Conservation (phyloP, 2,113 vertebrate genomes). For the Astur gentilis region DNA sequence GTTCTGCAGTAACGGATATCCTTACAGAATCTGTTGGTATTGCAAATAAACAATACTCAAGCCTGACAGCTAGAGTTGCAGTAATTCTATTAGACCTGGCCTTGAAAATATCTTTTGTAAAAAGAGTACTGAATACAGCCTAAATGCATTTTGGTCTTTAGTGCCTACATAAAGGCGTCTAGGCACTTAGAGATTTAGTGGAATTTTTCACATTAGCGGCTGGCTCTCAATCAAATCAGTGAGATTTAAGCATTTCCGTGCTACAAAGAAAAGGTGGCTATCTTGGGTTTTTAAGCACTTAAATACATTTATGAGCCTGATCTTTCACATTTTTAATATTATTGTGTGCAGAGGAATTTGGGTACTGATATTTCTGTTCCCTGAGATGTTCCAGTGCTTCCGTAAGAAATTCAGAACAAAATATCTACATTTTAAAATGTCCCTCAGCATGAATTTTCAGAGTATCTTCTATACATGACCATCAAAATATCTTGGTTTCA, state of each 20-base stretch:
- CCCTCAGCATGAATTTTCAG: neutral
- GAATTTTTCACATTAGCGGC: neutral
- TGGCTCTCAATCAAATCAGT: neutral
- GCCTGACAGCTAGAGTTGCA: neutral
- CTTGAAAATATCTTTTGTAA: neutral
- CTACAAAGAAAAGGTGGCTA: neutral
- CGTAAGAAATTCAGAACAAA: neutral
- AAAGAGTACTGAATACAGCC: neutral
- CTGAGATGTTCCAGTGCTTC: neutral
- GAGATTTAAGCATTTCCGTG: neutral
- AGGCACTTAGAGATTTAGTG: neutral
- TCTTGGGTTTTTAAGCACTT: neutral
- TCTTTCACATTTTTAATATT: neutral
- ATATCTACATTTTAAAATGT: neutral
- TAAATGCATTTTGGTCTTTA: neutral
- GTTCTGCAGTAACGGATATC: fast-evolving
- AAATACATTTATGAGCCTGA: neutral
- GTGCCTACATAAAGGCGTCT: neutral
- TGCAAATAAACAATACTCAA: neutral
- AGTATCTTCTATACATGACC: neutral
- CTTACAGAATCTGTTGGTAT: neutral
- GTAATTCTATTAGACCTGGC: neutral
- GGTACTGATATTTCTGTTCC: neutral
- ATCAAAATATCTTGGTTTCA: neutral
- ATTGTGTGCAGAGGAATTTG: neutral